Percentiles rank a stretch among this genome's conserved stretches.
phyloP scores from a whole-genome alignment of 1,140 invertebrate species.

The Pygmarrhopalites habei region DNA sequence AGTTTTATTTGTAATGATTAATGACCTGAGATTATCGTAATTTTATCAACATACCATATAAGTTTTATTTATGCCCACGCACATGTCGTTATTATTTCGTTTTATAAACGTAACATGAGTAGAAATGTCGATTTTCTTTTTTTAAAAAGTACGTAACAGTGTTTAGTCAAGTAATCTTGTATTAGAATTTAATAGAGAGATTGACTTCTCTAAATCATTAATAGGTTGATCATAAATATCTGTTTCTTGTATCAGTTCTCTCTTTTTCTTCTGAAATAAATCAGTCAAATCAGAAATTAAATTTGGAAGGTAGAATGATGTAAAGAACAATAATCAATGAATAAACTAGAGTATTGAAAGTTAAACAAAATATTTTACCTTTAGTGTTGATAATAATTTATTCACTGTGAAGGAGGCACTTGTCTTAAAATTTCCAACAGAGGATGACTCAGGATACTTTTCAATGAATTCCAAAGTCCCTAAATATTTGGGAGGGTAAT shows the following conservation, averaged over 20 bases:
- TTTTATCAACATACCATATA: no score
- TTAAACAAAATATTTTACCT: neutral
- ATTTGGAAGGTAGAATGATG: neutral
- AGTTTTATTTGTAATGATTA: no score
- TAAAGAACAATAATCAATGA: neutral
- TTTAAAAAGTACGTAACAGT: no score
- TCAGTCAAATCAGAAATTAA: neutral
- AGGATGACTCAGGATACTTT: conserved; percentile 5
- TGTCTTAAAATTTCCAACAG: neutral
- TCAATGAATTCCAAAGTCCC: neutral
- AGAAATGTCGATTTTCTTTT: no score
- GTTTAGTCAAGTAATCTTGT: no score
- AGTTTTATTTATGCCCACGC: no score
- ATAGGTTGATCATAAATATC: neutral
- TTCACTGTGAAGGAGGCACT: neutral
- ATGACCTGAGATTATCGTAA: no score
- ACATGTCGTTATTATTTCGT: no score
- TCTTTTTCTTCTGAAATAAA: neutral
- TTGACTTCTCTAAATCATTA: neutral
- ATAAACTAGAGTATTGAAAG: neutral
- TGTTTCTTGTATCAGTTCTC: neutral
- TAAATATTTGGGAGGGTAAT: no score
- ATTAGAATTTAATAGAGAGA: neutral
- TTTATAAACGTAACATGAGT: no score
- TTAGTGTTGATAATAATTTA: neutral